Evolutionary conservation across 2,888 invertebrate species (phyloP), one percentile per base, ranked within the genome.

Genomic region (Rotaria sp.): DNA sequence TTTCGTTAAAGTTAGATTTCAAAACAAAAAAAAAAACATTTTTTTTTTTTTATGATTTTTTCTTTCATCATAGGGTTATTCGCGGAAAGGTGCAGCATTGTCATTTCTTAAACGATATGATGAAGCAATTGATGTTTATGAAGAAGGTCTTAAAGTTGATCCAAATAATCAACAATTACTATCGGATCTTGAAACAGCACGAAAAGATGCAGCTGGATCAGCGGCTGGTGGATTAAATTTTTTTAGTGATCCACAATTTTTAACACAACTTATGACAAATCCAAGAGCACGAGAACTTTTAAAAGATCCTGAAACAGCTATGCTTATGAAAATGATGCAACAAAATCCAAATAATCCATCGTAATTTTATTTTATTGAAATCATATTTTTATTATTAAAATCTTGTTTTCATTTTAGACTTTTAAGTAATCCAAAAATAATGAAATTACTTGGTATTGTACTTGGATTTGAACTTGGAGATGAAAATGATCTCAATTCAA

Each of bases 31-130:
- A 2, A 84, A 15, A 26, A 18, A 18, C 4, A 15, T 24, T 86
- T 30, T 45, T 18, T 0, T 75, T 18, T 13, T 50, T 50, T 18
- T 18, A 18, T 15, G 4, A 45, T 13, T 24, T 55, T 21, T 75
- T 30, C 67, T 50, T 86, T 86, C 87, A 86, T 89, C 89, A 15
- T 88, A 93, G 92, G 93, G 92, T 15, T 96, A 96, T 90, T 96
- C 96, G 0, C 93, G 96, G 87, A 95, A 96, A 92, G 96, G 95
- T 2, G 94, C 95, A 88, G 96, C 96, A 0, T 92, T 96, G 84
- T 94, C 94, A 0, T 96, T 94, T 89, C 91, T 96, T 87, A 94
- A 94, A 7, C 93, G 93, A 86, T 92, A 93, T 87, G 93, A 94
- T 75, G 95, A 95, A 88, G 95, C 96, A 0, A 93, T 94, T 84